Conservation (phyloP, 2,113 vertebrate genomes). For the Paramormyrops kingsleyae region DNA sequence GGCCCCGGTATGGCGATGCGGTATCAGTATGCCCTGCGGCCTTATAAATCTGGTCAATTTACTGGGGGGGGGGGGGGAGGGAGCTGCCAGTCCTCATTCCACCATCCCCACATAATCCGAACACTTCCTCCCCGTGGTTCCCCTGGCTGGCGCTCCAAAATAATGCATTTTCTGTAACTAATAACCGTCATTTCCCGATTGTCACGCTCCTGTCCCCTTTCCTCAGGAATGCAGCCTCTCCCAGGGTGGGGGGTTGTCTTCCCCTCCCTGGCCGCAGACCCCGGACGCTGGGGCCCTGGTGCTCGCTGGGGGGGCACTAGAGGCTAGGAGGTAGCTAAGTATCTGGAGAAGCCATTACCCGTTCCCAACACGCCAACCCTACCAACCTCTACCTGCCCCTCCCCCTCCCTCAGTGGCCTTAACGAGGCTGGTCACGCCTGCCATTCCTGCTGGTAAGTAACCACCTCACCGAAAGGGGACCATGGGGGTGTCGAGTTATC, state of each 20-base stretch:
- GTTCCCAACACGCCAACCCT: constrained; percentile 35
- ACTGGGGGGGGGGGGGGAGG: constrained; percentile 73
- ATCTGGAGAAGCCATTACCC: constrained; percentile 87
- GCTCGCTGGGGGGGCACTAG: constrained; percentile 44
- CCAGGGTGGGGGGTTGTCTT: constrained; percentile 73
- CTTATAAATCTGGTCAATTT: constrained; percentile 98
- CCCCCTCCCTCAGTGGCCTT: constrained; percentile 5
- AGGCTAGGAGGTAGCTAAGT: constrained; percentile 55
- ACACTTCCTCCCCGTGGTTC: constrained; percentile 87
- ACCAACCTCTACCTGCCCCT: background rate
- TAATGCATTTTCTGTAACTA: constrained; percentile 99
- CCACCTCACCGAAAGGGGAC: constrained; percentile 42
- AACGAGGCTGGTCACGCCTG: constrained; percentile 50
- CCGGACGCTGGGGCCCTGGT: constrained; percentile 57
- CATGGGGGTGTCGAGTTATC: constrained; percentile 52
- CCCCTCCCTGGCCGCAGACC: constrained; percentile 66
- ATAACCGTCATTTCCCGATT: constrained; percentile 99
- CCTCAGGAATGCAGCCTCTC: constrained; percentile 84
- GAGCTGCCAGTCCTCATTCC: constrained; percentile 65
- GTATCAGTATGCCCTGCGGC: constrained; percentile 70
- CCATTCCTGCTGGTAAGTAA: constrained; percentile 19
- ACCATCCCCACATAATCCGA: constrained; percentile 82
- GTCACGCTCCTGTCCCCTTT: constrained; percentile 91
- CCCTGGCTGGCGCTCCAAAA: constrained; percentile 73
- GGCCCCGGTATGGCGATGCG: constrained; percentile 53